phyloP scores from a whole-genome alignment of 2,113 vertebrate species.

The Vidua chalybeata region DNA sequence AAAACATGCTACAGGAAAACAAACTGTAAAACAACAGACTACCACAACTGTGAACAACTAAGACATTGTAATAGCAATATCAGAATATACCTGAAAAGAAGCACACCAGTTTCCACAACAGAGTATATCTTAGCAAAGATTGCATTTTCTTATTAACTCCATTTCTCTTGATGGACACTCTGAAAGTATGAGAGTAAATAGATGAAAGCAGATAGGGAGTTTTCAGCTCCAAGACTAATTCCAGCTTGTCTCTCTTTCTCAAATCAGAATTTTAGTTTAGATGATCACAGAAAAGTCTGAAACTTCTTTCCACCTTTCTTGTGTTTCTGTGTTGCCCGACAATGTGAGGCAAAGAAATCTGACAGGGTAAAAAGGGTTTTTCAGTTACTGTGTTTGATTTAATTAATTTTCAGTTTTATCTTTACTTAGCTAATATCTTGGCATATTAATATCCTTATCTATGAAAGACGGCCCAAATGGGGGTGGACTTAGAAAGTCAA shows the following conservation, averaged over 20 bases:
- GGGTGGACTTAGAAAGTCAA: background rate
- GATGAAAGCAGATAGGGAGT: background rate
- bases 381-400: background rate
- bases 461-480: background rate
- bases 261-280: background rate
- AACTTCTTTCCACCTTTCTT: background rate
- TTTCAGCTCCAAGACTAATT: background rate
- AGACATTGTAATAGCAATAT: background rate
- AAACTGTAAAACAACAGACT: no score
- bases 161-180: background rate
- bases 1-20: no score
- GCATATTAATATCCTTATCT: background rate
- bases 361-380: background rate
- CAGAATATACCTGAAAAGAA: background rate
- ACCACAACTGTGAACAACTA: background rate
- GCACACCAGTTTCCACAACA: background rate
- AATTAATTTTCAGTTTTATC: background rate
- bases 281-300: background rate
- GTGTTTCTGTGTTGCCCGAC: background rate
- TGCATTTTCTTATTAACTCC: background rate
- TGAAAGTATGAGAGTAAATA: background rate
- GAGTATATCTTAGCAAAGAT: background rate
- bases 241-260: background rate
- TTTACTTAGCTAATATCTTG: background rate
- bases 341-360: background rate